These are phyloP conservation scores for Hemistola chrysoprasaria DNA, from an alignment of 2,888 invertebrate genomes.

Conservation along the genomic window DNA sequence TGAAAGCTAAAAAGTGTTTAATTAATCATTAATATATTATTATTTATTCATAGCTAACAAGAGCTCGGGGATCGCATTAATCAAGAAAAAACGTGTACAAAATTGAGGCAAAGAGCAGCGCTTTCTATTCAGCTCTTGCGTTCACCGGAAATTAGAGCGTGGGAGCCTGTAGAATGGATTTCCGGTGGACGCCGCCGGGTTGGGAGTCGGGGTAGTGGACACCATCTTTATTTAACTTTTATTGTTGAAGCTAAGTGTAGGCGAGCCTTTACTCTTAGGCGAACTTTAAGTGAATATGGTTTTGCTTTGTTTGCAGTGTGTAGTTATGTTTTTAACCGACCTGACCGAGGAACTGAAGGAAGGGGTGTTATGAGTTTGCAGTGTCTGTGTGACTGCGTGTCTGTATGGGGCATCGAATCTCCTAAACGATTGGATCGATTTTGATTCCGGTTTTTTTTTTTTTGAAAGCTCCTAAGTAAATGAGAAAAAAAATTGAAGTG, in stretches of 20 bases:
- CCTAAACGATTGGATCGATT: no score
- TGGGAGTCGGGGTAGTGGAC: no score
- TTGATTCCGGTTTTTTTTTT: no score
- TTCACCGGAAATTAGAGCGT: slow-evolving; percentile 58
- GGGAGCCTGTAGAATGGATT: slow-evolving; percentile 53
- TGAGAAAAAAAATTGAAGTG: no score
- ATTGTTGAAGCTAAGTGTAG: slow-evolving; percentile 34
- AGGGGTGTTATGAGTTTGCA: no score
- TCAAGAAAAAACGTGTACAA: slow-evolving; percentile 23
- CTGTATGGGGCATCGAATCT: no score
- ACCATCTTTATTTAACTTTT: slow-evolving; percentile 50
- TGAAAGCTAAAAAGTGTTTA: no score
- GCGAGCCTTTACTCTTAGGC: slow-evolving; percentile 25
- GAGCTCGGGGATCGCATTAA: slow-evolving; percentile 8
- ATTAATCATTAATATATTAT: background rate
- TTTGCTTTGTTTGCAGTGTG: no score
- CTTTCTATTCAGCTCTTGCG: slow-evolving; percentile 41
- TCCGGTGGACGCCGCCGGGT: slow-evolving; percentile 41
- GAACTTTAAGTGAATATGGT: slow-evolving; percentile 28
- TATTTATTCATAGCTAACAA: slow-evolving; percentile 1
- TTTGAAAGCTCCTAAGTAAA: no score
- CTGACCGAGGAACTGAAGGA: no score
- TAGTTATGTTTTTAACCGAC: no score
- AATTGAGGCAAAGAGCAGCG: slow-evolving; percentile 29
- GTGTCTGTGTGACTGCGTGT: no score